Base-by-base conservation (phyloP, 2,113 vertebrate species). In the Chinchilla lanigera region DNA sequence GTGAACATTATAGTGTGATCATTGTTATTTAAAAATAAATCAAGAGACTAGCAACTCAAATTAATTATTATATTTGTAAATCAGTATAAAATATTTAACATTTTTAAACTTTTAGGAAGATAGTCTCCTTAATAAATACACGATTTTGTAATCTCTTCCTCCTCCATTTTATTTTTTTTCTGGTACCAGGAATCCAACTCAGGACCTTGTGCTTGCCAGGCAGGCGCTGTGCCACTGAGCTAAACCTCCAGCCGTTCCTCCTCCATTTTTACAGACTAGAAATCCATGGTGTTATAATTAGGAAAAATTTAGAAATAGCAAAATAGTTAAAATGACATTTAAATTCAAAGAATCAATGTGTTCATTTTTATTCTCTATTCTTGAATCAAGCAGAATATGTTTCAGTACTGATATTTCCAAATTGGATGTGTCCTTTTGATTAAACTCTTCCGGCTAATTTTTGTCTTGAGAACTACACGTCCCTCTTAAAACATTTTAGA, bases 361-460 rank as follows among this genome's bases (percentile, higher is more conserved):
- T 73, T 96, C 30, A 89, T 86, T 92, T 91, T 86, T 69, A 93
- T 89, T 56, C 47, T 78, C 26, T 5, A 26, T 56, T 90, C 63
- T 69, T 89, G 38, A 89, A 54, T 9, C 44, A 83, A 96, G 20
- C 28, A 3, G 50, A 78, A 52, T 92, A 96, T 92, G 41, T 81
- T 10, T 73, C 85, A 96, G 81, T 54, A 78, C 7, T 44, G 0
- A 94, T 67, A 5, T 75, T 94, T 35, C 61, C 73, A 94, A 90
- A 94, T 92, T 73, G 35, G n/a, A 81, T 90, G 17, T 16, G 77
- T 30, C 22, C 7, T 73, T 94, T 94, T 81, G 91, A 97, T 97
- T 94, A 94, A 80, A 93, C 88, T 71, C 38, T 38, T 80, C 38
- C 84, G 44, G 33, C 69, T 96, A 96, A 96, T 93, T 81, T 95